These are phyloP conservation scores for Myotis vivesi DNA, from an alignment of 2,797 vertebrate species.

Conservation along the genomic window DNA sequence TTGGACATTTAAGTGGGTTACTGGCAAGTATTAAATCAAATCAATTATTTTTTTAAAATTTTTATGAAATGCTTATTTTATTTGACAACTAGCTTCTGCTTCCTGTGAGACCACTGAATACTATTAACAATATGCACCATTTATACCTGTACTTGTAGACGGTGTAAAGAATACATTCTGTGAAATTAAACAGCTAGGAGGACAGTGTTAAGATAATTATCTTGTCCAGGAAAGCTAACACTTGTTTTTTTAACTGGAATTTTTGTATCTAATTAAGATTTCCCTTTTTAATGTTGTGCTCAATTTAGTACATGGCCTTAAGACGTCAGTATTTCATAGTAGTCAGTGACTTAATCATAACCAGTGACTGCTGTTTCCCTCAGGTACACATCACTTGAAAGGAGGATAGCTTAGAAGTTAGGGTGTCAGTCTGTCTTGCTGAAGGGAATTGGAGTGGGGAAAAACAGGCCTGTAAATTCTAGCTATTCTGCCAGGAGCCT, in stretches of 20 bases:
- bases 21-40: not conserved
- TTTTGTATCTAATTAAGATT: slow-evolving; percentile 40
- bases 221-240: not conserved
- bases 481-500: not conserved
- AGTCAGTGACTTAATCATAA: not conserved
- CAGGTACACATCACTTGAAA: not conserved
- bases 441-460: not conserved
- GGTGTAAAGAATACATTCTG: not conserved
- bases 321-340: not conserved
- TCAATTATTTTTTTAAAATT: not conserved
- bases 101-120: not conserved
- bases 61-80: not conserved
- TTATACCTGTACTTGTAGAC: not conserved
- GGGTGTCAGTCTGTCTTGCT: not conserved
- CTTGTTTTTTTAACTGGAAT: not conserved
- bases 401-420: not conserved
- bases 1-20: slow-evolving; percentile 3
- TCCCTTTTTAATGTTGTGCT: slow-evolving; percentile 23
- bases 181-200: not conserved
- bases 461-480: not conserved
- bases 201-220: slow-evolving; percentile 35
- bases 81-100: not conserved
- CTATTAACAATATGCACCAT: not conserved
- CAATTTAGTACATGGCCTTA: not conserved
- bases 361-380: not conserved